Conservation (phyloP, 2,113 vertebrate genomes). For the Falco punctatus region DNA sequence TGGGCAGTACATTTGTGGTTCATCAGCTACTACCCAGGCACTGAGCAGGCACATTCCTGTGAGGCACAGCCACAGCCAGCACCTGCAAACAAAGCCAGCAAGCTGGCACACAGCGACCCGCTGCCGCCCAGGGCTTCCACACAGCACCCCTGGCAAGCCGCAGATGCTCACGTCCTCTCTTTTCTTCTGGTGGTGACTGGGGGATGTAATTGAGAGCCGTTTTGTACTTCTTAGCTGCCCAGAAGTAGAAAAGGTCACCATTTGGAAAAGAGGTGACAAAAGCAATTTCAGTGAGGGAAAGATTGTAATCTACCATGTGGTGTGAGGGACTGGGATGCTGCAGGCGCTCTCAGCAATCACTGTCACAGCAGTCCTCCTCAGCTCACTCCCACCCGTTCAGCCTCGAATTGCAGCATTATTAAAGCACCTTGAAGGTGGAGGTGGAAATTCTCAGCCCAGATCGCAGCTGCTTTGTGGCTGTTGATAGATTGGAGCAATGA, state of each 20-base stretch:
- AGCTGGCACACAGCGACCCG: not conserved
- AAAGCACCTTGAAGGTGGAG: constrained; percentile 36
- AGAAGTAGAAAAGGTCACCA: constrained; percentile 54
- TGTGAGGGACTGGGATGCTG: constrained; percentile 47
- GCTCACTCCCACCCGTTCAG: constrained; percentile 8
- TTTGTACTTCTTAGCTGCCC: constrained; percentile 39
- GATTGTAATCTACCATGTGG: constrained; percentile 51
- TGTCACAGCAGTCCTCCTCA: constrained; percentile 40
- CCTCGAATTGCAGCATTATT: constrained; percentile 9
- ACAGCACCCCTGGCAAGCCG: not conserved
- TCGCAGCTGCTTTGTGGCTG: not conserved
- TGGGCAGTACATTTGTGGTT: not conserved
- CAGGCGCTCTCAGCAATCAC: constrained; percentile 49
- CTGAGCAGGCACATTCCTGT: not conserved
- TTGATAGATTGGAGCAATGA: not conserved
- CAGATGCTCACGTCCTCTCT: not conserved
- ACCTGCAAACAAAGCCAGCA: not conserved
- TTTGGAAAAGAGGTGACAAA: constrained; percentile 65
- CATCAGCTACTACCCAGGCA: not conserved
- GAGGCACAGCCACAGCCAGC: not conserved
- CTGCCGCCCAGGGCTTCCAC: not conserved
- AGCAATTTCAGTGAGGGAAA: constrained; percentile 65
- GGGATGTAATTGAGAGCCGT: constrained; percentile 38
- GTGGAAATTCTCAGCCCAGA: constrained; percentile 1
- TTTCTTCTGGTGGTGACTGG: not conserved